These are phyloP conservation scores for Delia radicum DNA, from an alignment of 1,140 invertebrate species.

Conservation along the genomic window DNA sequence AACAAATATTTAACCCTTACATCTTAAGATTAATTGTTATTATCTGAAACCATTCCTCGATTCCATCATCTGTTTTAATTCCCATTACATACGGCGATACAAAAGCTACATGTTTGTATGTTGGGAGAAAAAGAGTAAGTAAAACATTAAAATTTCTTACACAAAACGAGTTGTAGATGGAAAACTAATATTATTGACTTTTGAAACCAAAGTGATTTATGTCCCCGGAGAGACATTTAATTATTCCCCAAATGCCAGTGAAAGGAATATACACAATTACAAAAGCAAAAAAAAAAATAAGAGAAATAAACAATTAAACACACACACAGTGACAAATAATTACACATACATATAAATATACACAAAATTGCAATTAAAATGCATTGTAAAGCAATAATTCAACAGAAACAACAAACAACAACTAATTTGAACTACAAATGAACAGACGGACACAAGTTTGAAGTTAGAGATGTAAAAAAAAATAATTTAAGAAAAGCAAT, in stretches of 20 bases:
- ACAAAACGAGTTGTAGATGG: not conserved
- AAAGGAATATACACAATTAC: not conserved
- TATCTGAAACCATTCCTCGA: no score
- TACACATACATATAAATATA: not conserved
- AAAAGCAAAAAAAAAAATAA: not conserved
- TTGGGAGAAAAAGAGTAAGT: not conserved
- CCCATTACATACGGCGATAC: not conserved
- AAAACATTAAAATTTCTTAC: not conserved
- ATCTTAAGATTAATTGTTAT: not conserved
- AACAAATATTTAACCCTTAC: not conserved
- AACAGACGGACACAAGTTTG: not conserved
- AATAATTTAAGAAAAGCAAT: not conserved
- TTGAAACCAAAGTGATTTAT: slow-evolving; percentile 13
- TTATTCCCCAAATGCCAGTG: slow-evolving; percentile 18
- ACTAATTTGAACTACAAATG: slow-evolving; percentile 5
- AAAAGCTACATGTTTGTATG: not conserved
- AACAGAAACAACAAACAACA: slow-evolving; percentile 4
- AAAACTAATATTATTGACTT: slow-evolving; percentile 14
- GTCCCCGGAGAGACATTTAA: slow-evolving; percentile 17
- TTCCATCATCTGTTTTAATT: not conserved
- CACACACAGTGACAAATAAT: not conserved
- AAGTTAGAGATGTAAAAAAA: not conserved
- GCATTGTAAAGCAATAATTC: slow-evolving; percentile 23
- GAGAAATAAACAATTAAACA: no score
- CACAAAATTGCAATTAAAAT: slow-evolving; percentile 19